A percentile compares a stretch with the other conserved stretches of the same genome.
Conservation (phyloP, 2,113 vertebrate genomes). For the Orthonyx spaldingii region DNA sequence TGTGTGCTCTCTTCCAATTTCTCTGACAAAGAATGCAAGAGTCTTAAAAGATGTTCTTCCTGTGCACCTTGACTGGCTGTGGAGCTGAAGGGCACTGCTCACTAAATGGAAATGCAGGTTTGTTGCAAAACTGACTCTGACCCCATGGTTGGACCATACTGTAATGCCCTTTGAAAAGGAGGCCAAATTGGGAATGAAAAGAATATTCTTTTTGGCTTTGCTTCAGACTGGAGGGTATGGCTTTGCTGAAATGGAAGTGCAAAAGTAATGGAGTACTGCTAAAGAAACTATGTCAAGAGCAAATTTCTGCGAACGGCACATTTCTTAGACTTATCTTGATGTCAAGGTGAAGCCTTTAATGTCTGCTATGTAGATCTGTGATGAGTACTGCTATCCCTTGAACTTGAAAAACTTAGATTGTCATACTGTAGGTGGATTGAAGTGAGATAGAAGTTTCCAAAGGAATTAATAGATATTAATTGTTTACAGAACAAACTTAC, state of each 20-base stretch:
- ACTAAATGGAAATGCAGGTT: neutral
- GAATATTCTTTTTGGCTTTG: neutral
- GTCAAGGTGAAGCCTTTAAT: neutral
- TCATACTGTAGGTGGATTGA: neutral
- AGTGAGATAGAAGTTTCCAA: neutral
- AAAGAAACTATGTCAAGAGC: neutral
- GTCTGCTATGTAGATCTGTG: neutral
- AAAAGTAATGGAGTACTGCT: neutral
- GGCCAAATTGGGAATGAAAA: neutral
- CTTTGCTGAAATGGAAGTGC: neutral
- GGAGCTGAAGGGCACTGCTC: neutral
- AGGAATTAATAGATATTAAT: neutral
- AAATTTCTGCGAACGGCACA: neutral
- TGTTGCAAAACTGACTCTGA: neutral
- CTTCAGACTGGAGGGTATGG: neutral
- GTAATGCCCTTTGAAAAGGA: neutral
- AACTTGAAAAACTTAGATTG: neutral
- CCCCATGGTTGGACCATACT: neutral
- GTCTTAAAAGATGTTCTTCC: neutral
- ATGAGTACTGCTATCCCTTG: neutral
- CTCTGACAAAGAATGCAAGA: neutral
- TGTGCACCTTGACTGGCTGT: neutral
- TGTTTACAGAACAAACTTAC: neutral
- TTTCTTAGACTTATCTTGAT: neutral
- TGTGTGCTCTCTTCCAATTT: neutral